phyloP scores from a whole-genome alignment of 2,888 invertebrate species.

The Psylliodes chrysocephalus region DNA sequence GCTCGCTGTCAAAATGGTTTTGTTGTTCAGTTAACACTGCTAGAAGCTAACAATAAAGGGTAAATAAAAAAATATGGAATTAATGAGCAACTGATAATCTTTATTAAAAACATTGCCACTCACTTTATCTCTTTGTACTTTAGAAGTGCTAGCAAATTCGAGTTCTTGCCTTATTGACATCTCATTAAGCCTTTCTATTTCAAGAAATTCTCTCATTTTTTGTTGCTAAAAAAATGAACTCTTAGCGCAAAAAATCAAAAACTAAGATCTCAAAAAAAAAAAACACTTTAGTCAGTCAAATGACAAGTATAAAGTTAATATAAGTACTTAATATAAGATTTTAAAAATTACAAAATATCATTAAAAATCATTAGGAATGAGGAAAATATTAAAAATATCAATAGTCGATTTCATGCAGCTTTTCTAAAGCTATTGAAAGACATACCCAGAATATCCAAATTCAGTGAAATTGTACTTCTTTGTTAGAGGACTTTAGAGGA shows the following conservation, averaged over 20 bases:
- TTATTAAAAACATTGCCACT: slow-evolving; percentile 22
- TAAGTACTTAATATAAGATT: too few species aligned
- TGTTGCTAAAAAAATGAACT: slow-evolving; percentile 64
- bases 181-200: slow-evolving; percentile 73
- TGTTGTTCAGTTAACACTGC: slow-evolving; percentile 72
- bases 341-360: too few species aligned
- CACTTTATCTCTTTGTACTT: slow-evolving; percentile 71
- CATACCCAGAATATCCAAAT: too few species aligned
- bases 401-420: too few species aligned
- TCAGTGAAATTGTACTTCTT: too few species aligned
- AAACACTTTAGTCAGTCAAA: background rate
- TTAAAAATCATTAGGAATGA: too few species aligned
- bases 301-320: too few species aligned
- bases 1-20: slow-evolving; percentile 72
- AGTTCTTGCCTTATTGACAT: slow-evolving; percentile 73
- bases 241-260: too few species aligned
- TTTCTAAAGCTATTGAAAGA: too few species aligned
- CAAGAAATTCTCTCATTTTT: slow-evolving; percentile 66
- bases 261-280: background rate
- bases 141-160: slow-evolving; percentile 72
- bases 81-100: background rate
- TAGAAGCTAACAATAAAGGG: slow-evolving; percentile 62
- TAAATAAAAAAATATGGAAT: slow-evolving; percentile 34
- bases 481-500: too few species aligned
- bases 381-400: too few species aligned